Conservation (phyloP, 2,888 invertebrate genomes). For the Lasioglossum zephyrum region DNA sequence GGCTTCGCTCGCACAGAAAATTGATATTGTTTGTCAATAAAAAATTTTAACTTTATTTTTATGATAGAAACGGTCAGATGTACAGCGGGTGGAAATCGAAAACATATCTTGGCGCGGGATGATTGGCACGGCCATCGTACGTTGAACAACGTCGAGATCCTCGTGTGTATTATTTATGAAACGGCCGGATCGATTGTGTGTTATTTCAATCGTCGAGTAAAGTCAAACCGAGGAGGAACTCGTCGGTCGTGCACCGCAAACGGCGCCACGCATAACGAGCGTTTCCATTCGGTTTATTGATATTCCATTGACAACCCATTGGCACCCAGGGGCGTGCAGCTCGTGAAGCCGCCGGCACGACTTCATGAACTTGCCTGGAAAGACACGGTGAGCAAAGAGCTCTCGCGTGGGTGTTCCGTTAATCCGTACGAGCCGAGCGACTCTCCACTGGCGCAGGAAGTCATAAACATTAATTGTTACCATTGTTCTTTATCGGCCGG, state of each 20-base stretch:
- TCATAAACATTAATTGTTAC: conserved; percentile 66
- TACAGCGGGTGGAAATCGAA: not conserved
- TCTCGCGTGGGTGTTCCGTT: conserved; percentile 69
- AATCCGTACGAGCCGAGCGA: conserved; percentile 56
- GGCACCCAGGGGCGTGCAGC: conserved; percentile 46
- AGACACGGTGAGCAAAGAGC: conserved; percentile 48
- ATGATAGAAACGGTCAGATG: too few species aligned
- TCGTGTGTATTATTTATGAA: conserved; percentile 22
- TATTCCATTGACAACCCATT: conserved; percentile 57
- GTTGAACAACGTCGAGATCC: not conserved
- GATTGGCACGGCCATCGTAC: conserved; percentile 3
- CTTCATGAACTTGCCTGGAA: conserved; percentile 54
- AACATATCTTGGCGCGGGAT: not conserved
- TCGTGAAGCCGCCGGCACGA: conserved; percentile 21
- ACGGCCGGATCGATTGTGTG: conserved; percentile 32
- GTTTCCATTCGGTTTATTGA: conserved; percentile 56
- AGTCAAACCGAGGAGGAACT: conserved; percentile 1
- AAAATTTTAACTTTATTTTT: too few species aligned
- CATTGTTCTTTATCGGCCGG: conserved; percentile 53
- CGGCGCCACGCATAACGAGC: conserved; percentile 56
- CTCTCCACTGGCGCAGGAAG: conserved; percentile 64
- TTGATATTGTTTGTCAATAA: too few species aligned
- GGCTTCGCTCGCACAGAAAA: too few species aligned
- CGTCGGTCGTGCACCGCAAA: conserved; percentile 7
- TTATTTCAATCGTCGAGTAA: conserved; percentile 17